Evolutionary conservation across 2,888 invertebrate species (phyloP).

Genomic region (Eurois occulta): DNA sequence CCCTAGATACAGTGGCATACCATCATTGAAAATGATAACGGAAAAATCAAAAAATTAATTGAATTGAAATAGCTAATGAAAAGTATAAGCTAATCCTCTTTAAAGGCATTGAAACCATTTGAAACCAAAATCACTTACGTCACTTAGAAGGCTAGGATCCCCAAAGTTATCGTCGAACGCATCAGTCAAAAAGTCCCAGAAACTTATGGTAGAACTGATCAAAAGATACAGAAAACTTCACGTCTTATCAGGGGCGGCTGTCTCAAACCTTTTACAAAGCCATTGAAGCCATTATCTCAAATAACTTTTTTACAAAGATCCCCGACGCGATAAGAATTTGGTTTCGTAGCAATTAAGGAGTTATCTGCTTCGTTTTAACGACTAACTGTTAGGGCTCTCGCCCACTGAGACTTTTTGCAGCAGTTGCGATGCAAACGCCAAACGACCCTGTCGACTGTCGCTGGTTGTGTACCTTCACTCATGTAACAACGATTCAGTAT

Average conservation of each 20-base stretch:
- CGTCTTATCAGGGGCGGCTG: constrained; percentile 49
- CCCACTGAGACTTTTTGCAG: not conserved
- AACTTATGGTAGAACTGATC: constrained; percentile 48
- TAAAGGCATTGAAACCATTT: not conserved
- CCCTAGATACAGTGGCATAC: not conserved
- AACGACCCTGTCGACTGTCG: not conserved
- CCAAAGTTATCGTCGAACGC: constrained; percentile 14
- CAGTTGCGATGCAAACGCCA: not conserved
- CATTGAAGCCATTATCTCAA: constrained; percentile 57
- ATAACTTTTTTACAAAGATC: constrained; percentile 63
- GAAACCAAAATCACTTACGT: not conserved
- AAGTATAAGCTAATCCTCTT: not conserved
- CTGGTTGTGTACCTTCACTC: not conserved
- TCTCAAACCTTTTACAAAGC: constrained; percentile 64
- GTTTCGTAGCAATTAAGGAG: constrained; percentile 64
- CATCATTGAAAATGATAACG: not conserved
- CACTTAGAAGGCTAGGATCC: not conserved
- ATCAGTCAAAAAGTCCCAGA: constrained; percentile 29
- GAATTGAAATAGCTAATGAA: not conserved
- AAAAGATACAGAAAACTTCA: constrained; percentile 57
- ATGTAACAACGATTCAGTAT: not conserved
- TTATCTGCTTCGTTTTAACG: constrained; percentile 51
- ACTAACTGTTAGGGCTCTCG: not conserved
- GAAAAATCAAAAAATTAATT: not conserved
- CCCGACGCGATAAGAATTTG: constrained; percentile 59